Percentiles rank a stretch among this genome's conserved stretches.
These are phyloP conservation scores for Campylorhamphus procurvoides DNA, from an alignment of 2,113 vertebrate species.

Conservation along the genomic window DNA sequence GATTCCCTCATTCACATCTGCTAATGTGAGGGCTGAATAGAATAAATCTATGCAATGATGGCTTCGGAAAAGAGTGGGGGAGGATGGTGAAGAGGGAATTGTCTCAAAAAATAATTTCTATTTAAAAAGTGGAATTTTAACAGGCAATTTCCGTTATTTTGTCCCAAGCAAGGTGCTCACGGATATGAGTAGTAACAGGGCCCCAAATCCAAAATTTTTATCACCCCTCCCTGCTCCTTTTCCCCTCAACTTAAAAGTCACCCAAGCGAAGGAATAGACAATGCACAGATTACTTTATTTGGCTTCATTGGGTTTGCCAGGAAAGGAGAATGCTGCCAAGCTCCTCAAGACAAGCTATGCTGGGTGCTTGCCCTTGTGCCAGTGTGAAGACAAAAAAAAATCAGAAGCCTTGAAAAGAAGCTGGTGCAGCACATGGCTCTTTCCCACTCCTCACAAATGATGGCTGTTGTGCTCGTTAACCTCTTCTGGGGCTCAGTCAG, in stretches of 20 bases:
- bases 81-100: not conserved
- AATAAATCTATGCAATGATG: constrained; percentile 57
- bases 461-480: constrained; percentile 91
- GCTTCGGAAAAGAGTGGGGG: constrained; percentile 17
- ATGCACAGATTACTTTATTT: constrained; percentile 58
- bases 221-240: not conserved
- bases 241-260: constrained; percentile 19
- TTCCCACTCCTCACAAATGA: constrained; percentile 98
- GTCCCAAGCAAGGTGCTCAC: not conserved
- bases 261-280: constrained; percentile 28
- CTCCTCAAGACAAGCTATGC: constrained; percentile 64
- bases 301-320: constrained; percentile 20
- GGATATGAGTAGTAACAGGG: not conserved
- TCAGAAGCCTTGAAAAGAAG: constrained; percentile 68
- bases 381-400: constrained; percentile 68
- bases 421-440: constrained; percentile 90
- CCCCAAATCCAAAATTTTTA: not conserved
- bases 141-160: not conserved
- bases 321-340: constrained; percentile 46
- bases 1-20: constrained; percentile 65
- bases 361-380: constrained; percentile 75
- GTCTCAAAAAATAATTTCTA: constrained; percentile 33
- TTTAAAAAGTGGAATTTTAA: not conserved
- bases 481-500: constrained; percentile 81
- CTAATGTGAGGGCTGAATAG: constrained; percentile 67